A percentile compares a stretch with the other conserved stretches of the same genome.
These are phyloP conservation scores for Pseudorasbora parva DNA, from an alignment of 2,113 vertebrate species.

Conservation along the genomic window DNA sequence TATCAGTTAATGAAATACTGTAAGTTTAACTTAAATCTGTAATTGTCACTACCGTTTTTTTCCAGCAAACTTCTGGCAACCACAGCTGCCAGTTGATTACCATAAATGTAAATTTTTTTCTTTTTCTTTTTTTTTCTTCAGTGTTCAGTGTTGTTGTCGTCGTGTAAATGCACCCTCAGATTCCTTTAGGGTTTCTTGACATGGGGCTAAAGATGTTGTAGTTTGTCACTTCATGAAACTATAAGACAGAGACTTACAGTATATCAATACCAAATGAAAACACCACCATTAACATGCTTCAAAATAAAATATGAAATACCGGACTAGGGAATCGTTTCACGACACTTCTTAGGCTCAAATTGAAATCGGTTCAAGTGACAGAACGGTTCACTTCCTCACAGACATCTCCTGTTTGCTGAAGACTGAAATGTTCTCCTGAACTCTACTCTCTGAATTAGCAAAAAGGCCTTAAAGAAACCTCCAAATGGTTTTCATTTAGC, in stretches of 20 bases:
- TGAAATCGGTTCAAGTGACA: neutral
- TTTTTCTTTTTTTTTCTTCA: too few species aligned
- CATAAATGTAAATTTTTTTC: too few species aligned
- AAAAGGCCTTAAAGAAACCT: conserved; percentile 6
- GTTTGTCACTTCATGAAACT: too few species aligned
- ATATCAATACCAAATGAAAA: neutral
- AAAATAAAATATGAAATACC: neutral
- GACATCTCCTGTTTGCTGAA: neutral
- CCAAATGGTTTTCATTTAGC: conserved; percentile 32
- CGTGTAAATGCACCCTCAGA: too few species aligned
- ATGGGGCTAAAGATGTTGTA: neutral
- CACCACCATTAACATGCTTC: neutral
- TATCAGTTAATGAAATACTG: too few species aligned
- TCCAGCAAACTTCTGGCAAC: too few species aligned
- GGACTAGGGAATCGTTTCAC: neutral
- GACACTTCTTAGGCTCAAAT: neutral
- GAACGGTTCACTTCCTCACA: neutral
- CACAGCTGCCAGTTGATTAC: too few species aligned
- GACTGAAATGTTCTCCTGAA: neutral
- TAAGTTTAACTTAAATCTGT: too few species aligned
- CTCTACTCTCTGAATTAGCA: neutral
- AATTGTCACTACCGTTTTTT: too few species aligned
- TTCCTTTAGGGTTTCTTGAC: neutral
- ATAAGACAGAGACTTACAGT: neutral
- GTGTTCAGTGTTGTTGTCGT: too few species aligned